Percentiles rank a stretch among this genome's conserved stretches.
These are phyloP conservation scores for Agonopterix subpropinquella DNA, from an alignment of 2,888 invertebrate species.

Conservation along the genomic window DNA sequence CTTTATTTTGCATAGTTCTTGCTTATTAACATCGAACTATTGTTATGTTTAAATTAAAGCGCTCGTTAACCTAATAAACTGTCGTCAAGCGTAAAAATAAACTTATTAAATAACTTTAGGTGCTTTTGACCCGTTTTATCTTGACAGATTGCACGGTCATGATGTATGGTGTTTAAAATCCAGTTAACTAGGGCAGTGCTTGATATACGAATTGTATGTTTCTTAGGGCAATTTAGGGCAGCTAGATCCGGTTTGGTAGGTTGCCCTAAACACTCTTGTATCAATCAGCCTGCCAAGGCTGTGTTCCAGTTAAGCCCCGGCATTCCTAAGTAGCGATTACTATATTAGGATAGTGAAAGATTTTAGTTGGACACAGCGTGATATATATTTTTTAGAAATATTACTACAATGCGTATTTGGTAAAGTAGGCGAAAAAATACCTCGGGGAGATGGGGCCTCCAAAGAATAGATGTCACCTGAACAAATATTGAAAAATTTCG, in stretches of 20 bases:
- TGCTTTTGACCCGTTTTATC: slow-evolving; percentile 47
- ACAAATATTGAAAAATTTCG: neutral
- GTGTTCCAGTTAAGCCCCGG: slow-evolving; percentile 23
- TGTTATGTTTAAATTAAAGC: slow-evolving; percentile 9
- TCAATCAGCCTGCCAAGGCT: slow-evolving; percentile 52
- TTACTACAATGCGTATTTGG: too few species aligned
- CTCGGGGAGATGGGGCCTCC: neutral
- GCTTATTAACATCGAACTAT: neutral
- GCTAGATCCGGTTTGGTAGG: slow-evolving; percentile 55
- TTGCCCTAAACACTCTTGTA: slow-evolving; percentile 51
- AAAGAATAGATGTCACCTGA: neutral
- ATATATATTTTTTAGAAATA: too few species aligned
- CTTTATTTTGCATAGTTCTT: slow-evolving; percentile 10
- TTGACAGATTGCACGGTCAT: slow-evolving; percentile 37
- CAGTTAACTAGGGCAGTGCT: slow-evolving; percentile 38
- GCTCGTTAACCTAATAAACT: slow-evolving; percentile 23
- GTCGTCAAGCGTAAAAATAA: slow-evolving; percentile 31
- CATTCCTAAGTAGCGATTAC: slow-evolving; percentile 10
- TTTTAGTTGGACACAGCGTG: neutral
- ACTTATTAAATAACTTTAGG: slow-evolving; percentile 23
- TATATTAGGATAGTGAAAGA: slow-evolving; percentile 5
- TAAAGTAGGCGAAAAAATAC: too few species aligned
- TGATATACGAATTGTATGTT: slow-evolving; percentile 42
- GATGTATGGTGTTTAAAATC: slow-evolving; percentile 39
- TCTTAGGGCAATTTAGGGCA: slow-evolving; percentile 58